Conservation (phyloP, 2,797 vertebrate genomes). For the Hippopotamyrus pictus region DNA sequence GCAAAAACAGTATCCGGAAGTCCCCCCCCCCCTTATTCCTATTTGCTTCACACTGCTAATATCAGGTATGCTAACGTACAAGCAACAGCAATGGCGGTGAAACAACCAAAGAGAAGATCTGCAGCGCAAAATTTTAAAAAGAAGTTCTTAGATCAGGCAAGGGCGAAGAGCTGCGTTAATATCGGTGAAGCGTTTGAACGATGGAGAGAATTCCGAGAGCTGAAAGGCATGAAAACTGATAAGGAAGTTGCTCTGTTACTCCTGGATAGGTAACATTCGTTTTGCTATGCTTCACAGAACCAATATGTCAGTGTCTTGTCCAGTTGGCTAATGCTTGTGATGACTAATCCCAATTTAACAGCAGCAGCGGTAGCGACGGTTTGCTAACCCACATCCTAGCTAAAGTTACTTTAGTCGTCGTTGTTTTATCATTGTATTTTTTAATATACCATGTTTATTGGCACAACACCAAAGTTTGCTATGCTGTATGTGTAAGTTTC, state of each 20-base stretch:
- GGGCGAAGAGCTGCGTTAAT: not conserved
- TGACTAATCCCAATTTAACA: not conserved
- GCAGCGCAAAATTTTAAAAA: not conserved
- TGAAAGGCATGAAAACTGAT: not conserved
- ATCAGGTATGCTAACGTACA: not conserved
- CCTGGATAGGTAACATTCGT: not conserved
- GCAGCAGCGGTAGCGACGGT: not conserved
- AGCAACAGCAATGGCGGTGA: not conserved
- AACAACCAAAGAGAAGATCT: not conserved
- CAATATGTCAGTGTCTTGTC: not conserved
- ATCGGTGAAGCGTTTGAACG: not conserved
- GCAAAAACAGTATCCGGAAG: not conserved
- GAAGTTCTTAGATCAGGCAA: not conserved
- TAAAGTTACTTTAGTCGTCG: not conserved
- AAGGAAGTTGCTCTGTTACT: not conserved
- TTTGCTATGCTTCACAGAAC: not conserved
- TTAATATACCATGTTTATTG: not conserved
- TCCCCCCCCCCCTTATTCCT: not conserved
- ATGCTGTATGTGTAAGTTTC: not conserved
- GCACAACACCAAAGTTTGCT: not conserved
- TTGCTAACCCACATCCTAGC: not conserved
- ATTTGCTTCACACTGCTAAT: not conserved
- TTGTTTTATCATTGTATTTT: not conserved
- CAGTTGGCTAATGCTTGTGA: not conserved
- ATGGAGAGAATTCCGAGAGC: not conserved